Evolutionary conservation across 2,888 invertebrate genomes (phyloP).

Genomic region (Nemapogon koenigi): DNA sequence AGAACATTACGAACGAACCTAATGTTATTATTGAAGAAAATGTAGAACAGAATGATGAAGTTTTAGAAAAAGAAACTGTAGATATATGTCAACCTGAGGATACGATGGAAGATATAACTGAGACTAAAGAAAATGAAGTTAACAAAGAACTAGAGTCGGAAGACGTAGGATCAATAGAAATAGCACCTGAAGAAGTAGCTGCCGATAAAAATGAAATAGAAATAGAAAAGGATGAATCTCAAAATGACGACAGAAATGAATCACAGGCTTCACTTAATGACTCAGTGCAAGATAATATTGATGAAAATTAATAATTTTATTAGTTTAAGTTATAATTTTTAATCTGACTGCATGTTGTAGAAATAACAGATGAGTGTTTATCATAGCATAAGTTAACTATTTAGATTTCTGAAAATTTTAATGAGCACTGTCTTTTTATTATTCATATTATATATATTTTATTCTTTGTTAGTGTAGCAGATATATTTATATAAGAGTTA

Average conservation of each 20-base stretch:
- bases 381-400: too few species aligned
- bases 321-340: constrained; percentile 13
- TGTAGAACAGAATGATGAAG: neutral
- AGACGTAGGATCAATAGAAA: constrained; percentile 4
- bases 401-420: too few species aligned
- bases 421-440: too few species aligned
- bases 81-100: constrained; percentile 11
- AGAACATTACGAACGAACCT: neutral
- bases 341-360: too few species aligned
- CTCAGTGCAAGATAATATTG: too few species aligned
- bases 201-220: constrained; percentile 4
- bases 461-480: too few species aligned
- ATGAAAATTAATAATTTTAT: constrained; percentile 1
- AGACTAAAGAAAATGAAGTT: constrained; percentile 9
- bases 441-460: too few species aligned
- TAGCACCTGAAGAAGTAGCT: constrained; percentile 6
- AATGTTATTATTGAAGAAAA: constrained; percentile 10
- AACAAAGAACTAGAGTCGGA: constrained; percentile 2
- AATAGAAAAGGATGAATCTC: constrained; percentile 11
- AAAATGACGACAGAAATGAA: constrained; percentile 4
- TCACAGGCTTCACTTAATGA: constrained; percentile 1
- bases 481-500: too few species aligned
- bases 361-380: too few species aligned
- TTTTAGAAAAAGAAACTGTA: constrained; percentile 3
- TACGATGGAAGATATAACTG: constrained; percentile 15